Evolutionary conservation across 2,113 vertebrate species (phyloP), one percentile per base, ranked within the genome.

Genomic region (Psilopsiagon aurifrons): DNA sequence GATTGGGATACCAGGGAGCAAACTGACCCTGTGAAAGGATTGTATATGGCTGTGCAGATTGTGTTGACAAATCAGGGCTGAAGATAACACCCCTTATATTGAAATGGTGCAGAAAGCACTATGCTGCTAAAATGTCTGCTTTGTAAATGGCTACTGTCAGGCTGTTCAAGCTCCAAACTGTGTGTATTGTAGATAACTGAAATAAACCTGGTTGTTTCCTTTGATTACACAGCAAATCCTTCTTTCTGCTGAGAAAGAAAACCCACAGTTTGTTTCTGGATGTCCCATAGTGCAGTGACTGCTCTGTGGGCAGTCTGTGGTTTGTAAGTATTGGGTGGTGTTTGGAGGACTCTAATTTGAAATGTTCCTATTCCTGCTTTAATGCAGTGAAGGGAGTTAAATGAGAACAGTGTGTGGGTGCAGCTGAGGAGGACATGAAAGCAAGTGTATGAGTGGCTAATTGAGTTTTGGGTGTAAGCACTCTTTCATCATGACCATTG

Each of bases 271-370:
- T 82, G 67, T 87, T 88, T 83, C 81, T 89, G 41, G 10, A 5
- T 83, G 15, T 80, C 51, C 70, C 37, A 9, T 43, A 47, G 46
- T 19, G 15, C 27, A 1, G 6, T 64, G 46, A 9, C 28, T 43
- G 19, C 33, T 73, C 75, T 80, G 67, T 83, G 83, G 66, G 54
- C 55, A 47, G 66, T 44, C 68, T 93, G 85, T 70, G 80, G 60
- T 90, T 86, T 78, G 15, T 73, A 7, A 49, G 19, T 41, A 29
- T 31, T 47, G 57, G 24, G 20, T 74, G n/a, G 14, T 90, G 33
- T 68, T 86, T 63, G 51, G 27, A 86, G 39, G 69, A 44, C 60
- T 85, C 67, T 25, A n/a, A 24, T 67, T 55, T 22, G 54, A 67
- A 37, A 31, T 55, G 7, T 77, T 92, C 24, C 54, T 90, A 4